These are phyloP conservation scores for Diadumene lineata DNA, from an alignment of 92 coral and sea anemone species.

Conservation along the genomic window DNA sequence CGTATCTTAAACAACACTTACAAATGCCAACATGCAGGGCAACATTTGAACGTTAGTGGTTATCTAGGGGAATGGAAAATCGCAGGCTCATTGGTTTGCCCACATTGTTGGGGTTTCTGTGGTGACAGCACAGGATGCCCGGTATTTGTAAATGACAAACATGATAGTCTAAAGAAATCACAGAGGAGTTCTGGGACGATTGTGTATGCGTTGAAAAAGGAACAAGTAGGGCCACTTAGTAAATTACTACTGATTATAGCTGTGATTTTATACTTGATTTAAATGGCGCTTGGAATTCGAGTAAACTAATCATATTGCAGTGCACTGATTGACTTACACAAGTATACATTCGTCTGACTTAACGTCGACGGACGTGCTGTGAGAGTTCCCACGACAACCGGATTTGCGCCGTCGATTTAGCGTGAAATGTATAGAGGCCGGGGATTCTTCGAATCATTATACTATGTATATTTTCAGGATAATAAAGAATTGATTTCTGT, in stretches of 20 bases:
- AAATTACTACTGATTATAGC: background rate
- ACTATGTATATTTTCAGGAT: too few relatives aligned
- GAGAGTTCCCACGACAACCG: too few relatives aligned
- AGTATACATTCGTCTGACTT: too few relatives aligned
- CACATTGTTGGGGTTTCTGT: constrained; percentile 77
- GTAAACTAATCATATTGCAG: too few relatives aligned
- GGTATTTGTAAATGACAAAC: constrained; percentile 12
- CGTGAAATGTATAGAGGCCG: too few relatives aligned
- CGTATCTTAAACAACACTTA: constrained; percentile 66
- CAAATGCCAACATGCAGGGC: constrained; percentile 68
- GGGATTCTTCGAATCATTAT: too few relatives aligned
- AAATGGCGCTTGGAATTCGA: background rate
- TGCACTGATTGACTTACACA: too few relatives aligned
- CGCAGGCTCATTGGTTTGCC: constrained; percentile 86
- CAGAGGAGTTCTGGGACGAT: background rate
- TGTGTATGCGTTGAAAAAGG: background rate
- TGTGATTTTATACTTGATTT: constrained; percentile 7
- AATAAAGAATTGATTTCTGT: too few relatives aligned
- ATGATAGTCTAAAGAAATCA: background rate
- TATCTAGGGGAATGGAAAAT: constrained; percentile 75
- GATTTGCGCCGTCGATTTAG: too few relatives aligned
- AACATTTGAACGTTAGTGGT: constrained; percentile 71
- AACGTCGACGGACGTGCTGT: too few relatives aligned
- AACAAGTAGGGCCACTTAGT: background rate
- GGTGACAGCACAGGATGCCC: constrained; percentile 71